Base-by-base conservation (phyloP, 2,888 invertebrate species). In the Gonocerus acuteangulatus region DNA sequence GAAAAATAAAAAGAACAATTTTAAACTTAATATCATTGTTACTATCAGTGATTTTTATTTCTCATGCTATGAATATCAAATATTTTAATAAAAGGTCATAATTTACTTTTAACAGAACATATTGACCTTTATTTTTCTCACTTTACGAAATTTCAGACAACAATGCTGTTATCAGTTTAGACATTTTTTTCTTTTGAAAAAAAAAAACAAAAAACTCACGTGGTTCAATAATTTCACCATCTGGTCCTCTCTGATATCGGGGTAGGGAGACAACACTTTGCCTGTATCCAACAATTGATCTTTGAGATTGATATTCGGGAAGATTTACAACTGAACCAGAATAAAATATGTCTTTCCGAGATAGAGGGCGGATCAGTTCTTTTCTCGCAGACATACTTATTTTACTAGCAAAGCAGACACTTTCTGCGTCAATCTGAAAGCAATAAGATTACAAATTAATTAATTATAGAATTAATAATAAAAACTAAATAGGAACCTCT, bases 301-400 rank as follows among this genome's bases (percentile, higher is more conserved):
- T 90, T 74, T 94, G 93, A 63, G 91, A 92, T 74, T 90, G 89
- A 77, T 87, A 95, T 75, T 95, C 94, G 0, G 91, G 92, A 69
- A 97, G 80, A 76, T 96, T 91, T 64, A 87, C 81, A 21, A 97
- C 89, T 48, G 95, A 95, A 27, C 97, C 95, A 2, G 94, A 93
- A 76, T 96, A 96, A 79, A 97, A 96, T 71, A 96, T 95, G 76
- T 97, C 97, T 72, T 95, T 94, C 58, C 95, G 82, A 6, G 94
- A 94, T 76, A 96, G 76, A 2, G 95, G 95, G 16, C 94, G 82
- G 15, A 91, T 86, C 79, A 91, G 79, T 69, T 82, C 82, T 63
- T 74, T 74, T 32, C 73, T 71, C 9, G 67, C 66, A 62, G 73
- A 73, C 0, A 80, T 74, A 61, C 71, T 71, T 4, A 84, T 71